These are phyloP conservation scores for Amblyornis subalaris DNA, from an alignment of 2,113 vertebrate genomes.

Conservation along the genomic window DNA sequence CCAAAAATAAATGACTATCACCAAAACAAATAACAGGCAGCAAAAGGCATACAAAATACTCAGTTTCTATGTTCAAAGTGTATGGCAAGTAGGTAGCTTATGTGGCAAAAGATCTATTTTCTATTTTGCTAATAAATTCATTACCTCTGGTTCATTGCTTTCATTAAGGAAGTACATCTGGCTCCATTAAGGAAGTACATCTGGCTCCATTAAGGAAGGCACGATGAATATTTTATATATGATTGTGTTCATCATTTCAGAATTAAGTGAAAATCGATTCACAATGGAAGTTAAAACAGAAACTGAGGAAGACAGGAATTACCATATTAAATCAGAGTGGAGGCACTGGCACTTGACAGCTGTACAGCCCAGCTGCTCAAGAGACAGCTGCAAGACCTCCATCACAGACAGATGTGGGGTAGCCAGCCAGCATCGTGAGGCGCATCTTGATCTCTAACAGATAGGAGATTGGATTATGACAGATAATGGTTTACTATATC, in stretches of 20 bases:
- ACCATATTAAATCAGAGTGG: background rate
- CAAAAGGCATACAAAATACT: background rate
- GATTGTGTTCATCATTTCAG: background rate
- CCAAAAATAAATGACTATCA: background rate
- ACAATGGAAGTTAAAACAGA: background rate
- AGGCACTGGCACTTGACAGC: background rate
- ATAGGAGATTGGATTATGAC: background rate
- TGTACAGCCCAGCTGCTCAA: background rate
- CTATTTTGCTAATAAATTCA: background rate
- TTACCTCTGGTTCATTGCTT: background rate
- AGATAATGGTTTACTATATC: background rate
- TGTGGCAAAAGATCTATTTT: background rate
- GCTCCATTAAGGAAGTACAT: too few relatives aligned
- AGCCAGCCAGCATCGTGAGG: background rate
- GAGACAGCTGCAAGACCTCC: background rate
- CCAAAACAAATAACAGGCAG: background rate
- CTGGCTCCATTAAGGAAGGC: background rate
- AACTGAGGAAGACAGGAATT: background rate
- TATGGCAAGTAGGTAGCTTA: background rate
- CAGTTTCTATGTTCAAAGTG: background rate
- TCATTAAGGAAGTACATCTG: background rate
- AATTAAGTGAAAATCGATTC: background rate
- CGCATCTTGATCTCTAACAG: background rate
- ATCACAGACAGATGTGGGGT: slow-evolving; percentile 1
- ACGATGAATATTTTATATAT: background rate